Conservation (phyloP, 1,140 invertebrate genomes). For the Meloidogyne chitwoodi region DNA sequence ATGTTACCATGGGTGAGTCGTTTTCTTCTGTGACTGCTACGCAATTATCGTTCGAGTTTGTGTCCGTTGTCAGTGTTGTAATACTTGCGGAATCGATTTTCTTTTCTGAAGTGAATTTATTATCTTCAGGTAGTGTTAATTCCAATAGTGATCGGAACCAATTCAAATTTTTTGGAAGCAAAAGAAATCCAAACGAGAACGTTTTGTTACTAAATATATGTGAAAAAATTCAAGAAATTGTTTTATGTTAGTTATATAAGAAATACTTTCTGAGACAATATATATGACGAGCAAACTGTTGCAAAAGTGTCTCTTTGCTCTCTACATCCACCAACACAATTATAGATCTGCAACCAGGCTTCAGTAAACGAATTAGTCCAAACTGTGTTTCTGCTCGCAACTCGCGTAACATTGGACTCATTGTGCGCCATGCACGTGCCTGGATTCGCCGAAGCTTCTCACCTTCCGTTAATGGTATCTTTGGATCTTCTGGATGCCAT, state of each 20-base stretch:
- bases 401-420: slow-evolving; percentile 71
- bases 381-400: slow-evolving; percentile 89
- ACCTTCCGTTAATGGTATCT: slow-evolving; percentile 19
- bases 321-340: slow-evolving; percentile 82
- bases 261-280: slow-evolving; percentile 87
- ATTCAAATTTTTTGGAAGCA: slow-evolving; percentile 78
- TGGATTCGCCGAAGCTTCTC: slow-evolving; percentile 9
- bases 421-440: slow-evolving; percentile 35
- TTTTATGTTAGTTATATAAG: background rate
- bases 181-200: slow-evolving; percentile 84
- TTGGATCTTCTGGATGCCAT: slow-evolving; percentile 59
- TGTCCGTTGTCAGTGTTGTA: slow-evolving; percentile 61
- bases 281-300: slow-evolving; percentile 83
- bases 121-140: slow-evolving; percentile 69
- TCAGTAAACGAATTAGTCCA: slow-evolving; percentile 81
- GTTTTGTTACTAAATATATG: slow-evolving; percentile 79
- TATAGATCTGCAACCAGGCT: slow-evolving; percentile 89
- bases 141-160: slow-evolving; percentile 88
- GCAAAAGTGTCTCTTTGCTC: slow-evolving; percentile 77
- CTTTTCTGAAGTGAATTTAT: slow-evolving; percentile 5
- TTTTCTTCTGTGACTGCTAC: background rate
- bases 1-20: background rate
- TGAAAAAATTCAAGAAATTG: background rate
- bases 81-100: slow-evolving; percentile 25
- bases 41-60: slow-evolving; percentile 63